Evolutionary conservation across 2,113 vertebrate species (phyloP).

Genomic region (Gasterosteus aculeatus): DNA sequence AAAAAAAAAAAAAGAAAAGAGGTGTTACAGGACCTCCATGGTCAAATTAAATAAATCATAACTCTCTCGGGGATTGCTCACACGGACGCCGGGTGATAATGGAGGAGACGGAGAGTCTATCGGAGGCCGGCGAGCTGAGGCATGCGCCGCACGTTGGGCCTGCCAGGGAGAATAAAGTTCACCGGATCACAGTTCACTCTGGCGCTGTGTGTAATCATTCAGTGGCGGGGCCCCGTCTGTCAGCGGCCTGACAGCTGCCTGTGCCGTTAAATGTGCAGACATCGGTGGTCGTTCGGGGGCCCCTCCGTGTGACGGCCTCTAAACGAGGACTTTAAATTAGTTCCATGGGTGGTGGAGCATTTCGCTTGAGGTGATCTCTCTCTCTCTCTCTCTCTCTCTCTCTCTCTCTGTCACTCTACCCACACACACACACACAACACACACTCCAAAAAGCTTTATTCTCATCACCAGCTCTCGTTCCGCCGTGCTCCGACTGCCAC

Average conservation of each 20-base stretch:
- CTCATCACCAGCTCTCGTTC: slow-evolving; percentile 51
- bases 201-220: slow-evolving; percentile 80
- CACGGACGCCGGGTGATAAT: slow-evolving; percentile 65
- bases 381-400: slow-evolving; percentile 12
- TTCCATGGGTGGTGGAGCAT: slow-evolving; percentile 79
- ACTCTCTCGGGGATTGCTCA: slow-evolving; percentile 53
- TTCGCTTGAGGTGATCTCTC: slow-evolving; percentile 50
- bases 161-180: slow-evolving; percentile 83
- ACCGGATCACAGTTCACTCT: slow-evolving; percentile 80
- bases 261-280: slow-evolving; percentile 71
- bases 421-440: slow-evolving; percentile 20
- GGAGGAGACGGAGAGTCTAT: slow-evolving; percentile 61
- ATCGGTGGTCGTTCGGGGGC: slow-evolving; percentile 73
- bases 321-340: slow-evolving; percentile 82
- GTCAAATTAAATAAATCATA: slow-evolving; percentile 73
- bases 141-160: slow-evolving; percentile 76
- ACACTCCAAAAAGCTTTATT: slow-evolving; percentile 54
- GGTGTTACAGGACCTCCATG: slow-evolving; percentile 63
- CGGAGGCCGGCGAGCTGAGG: slow-evolving; percentile 49
- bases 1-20: slow-evolving; percentile 22
- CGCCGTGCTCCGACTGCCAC: slow-evolving; percentile 42
- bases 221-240: slow-evolving; percentile 75
- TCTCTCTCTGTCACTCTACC: slow-evolving; percentile 1
- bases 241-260: slow-evolving; percentile 73
- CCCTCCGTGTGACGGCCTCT: slow-evolving; percentile 73